Evolutionary conservation across 2,113 vertebrate genomes (phyloP).

Genomic region (Lepisosteus osseus): DNA sequence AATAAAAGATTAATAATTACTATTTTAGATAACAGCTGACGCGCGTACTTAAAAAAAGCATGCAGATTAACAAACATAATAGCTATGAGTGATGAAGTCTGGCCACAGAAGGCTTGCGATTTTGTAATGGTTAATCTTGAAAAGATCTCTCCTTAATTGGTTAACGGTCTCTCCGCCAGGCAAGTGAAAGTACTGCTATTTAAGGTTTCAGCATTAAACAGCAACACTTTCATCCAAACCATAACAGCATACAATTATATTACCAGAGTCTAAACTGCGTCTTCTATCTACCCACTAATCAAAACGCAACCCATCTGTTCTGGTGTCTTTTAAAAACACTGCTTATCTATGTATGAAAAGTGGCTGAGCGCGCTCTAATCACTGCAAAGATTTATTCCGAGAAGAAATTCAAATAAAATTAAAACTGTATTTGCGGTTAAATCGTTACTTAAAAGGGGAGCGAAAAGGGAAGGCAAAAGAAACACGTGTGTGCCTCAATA

Average conservation of each 20-base stretch:
- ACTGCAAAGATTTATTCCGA: conserved; percentile 37
- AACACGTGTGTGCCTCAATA: conserved; percentile 44
- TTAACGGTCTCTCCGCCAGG: conserved; percentile 68
- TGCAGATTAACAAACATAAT: conserved; percentile 42
- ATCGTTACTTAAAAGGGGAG: conserved; percentile 21
- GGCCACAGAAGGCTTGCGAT: conserved; percentile 60
- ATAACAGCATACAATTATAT: conserved; percentile 75
- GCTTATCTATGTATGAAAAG: conserved; percentile 65
- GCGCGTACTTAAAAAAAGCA: conserved; percentile 34
- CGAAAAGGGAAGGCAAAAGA: conserved; percentile 30
- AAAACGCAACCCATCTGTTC: conserved; percentile 71
- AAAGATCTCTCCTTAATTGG: conserved; percentile 73
- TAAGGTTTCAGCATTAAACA: conserved; percentile 66
- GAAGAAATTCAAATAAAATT: conserved; percentile 52
- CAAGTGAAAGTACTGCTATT: conserved; percentile 69
- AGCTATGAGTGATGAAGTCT: conserved; percentile 55
- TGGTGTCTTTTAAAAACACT: conserved; percentile 59
- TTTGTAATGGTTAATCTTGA: conserved; percentile 68
- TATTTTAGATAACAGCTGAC: conserved; percentile 18
- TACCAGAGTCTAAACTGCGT: conserved; percentile 64
- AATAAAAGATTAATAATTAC: too few species aligned
- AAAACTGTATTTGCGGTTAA: conserved; percentile 49
- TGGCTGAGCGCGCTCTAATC: conserved; percentile 58
- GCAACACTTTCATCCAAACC: conserved; percentile 71
- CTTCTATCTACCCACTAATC: conserved; percentile 70